Evolutionary conservation across 2,113 vertebrate genomes (phyloP).

Genomic region (Neodon shergylaensis): DNA sequence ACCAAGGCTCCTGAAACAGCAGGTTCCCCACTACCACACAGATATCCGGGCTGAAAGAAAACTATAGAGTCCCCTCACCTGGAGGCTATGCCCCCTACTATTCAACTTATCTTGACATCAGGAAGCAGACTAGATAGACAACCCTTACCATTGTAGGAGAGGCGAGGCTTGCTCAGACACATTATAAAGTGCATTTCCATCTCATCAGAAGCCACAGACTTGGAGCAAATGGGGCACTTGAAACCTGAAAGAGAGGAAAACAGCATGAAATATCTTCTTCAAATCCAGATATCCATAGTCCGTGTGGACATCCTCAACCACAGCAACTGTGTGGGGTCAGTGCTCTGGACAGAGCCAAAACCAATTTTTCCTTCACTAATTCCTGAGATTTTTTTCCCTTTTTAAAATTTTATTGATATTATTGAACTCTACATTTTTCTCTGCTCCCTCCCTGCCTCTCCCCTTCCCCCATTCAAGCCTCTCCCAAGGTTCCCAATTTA

Average conservation of each 20-base stretch:
- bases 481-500: too few relatives aligned
- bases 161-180: slow-evolving; percentile 99
- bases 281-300: neutral
- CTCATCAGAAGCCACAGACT: slow-evolving; percentile 98
- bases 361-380: neutral
- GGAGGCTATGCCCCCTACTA: neutral
- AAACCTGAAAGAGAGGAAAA: slow-evolving; percentile 90
- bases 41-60: neutral
- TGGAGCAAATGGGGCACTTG: slow-evolving; percentile 99
- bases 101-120: neutral
- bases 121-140: neutral
- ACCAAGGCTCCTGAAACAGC: neutral
- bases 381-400: too few relatives aligned
- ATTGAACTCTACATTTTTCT: too few relatives aligned
- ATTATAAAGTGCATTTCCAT: slow-evolving; percentile 99
- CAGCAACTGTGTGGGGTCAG: neutral
- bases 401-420: too few relatives aligned
- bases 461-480: too few relatives aligned
- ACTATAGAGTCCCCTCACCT: neutral
- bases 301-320: neutral
- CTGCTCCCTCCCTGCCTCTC: too few relatives aligned
- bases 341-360: neutral
- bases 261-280: slow-evolving; percentile 17
- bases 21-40: neutral
- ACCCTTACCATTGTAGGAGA: slow-evolving; percentile 97